A percentile compares a stretch with the other conserved stretches of the same genome.
phyloP scores from a whole-genome alignment of 1,140 invertebrate genomes.

The Scaptomyza graminum region DNA sequence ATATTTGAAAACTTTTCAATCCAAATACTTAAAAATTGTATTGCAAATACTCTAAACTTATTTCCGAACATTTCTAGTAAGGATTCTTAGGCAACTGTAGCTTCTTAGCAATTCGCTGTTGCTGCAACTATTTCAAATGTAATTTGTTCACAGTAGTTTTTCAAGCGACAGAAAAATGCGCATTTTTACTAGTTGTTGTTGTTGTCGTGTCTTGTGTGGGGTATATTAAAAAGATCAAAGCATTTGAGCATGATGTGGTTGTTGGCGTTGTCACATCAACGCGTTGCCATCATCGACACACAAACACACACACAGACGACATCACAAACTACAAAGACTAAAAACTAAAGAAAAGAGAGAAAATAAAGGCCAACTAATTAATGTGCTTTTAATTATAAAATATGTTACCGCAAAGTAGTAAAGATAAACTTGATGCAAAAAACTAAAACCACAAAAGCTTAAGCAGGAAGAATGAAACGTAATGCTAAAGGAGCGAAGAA shows the following conservation, averaged over 20 bases:
- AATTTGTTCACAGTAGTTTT: slow-evolving; percentile 4
- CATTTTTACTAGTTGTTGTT: slow-evolving; percentile 35
- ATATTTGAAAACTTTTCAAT: no score
- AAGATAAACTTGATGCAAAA: slow-evolving; percentile 12
- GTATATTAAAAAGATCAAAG: slow-evolving; percentile 70
- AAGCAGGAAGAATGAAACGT: slow-evolving; percentile 37
- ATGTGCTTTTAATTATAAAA: slow-evolving; percentile 79
- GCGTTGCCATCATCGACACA: slow-evolving; percentile 74
- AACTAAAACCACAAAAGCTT: slow-evolving; percentile 67
- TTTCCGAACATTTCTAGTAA: no score
- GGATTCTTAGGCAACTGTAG: slow-evolving; percentile 1
- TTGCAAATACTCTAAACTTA: no score
- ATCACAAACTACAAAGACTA: slow-evolving; percentile 59
- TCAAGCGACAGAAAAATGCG: slow-evolving; percentile 3
- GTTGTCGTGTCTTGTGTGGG: not conserved
- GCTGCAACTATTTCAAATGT: slow-evolving; percentile 13
- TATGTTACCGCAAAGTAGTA: slow-evolving; percentile 39
- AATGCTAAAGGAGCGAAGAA: no score
- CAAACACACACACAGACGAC: slow-evolving; percentile 11
- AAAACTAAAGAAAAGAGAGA: not conserved
- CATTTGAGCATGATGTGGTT: slow-evolving; percentile 50
- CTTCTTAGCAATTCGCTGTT: not conserved
- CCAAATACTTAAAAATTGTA: no score
- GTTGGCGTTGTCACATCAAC: slow-evolving; percentile 79
- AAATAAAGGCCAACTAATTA: slow-evolving; percentile 60